Base-by-base conservation (phyloP, 2,797 vertebrate genomes). In the Dryobates pubescens region DNA sequence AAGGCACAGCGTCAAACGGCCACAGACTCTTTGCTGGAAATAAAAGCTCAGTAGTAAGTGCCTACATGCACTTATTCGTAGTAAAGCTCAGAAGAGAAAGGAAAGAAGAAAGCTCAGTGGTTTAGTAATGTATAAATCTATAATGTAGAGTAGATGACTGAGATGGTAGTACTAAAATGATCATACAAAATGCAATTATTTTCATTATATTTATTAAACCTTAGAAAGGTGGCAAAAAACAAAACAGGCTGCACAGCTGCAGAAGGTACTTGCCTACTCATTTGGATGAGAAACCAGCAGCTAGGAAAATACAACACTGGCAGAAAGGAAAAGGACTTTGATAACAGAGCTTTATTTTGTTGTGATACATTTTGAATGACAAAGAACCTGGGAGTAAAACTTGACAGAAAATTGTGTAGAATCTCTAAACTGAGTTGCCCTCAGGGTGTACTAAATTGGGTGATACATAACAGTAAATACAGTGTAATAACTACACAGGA, bases 311-410 rank as follows among this genome's bases (percentile, higher is more conserved):
- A 53, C 38, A 67, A 83, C 93, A 53, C 68, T 77, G 68, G 12
- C 82, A 75, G 49, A 71, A 24, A 58, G 38, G 58, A 81, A 71
- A 84, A 54, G 49, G 30, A 20, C 27, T 75, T 92, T 89, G 68
- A 68, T 70, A 89, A 82, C 67, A 69, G 38, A 65, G 14, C 24
- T 77, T 14, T 89, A 79, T 69, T 94, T 87, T 94, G 49, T 69
- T 92, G 38, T 95, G 82, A 77, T 92, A 94, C 36, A 51, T 88
- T 93, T 82, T 63, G 70, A 94, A 78, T 75, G 78, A 41, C n/a
- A 96, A 76, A 93, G 51, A 83, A 92, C 61, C 82, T 91, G 19
- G 61, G 20, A 81, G 47, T 29, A 93, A 92, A 92, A 92, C 64
- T 62, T 87, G 32, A 73, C 32, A 82, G 47, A 82, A 90, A 72